Evolutionary conservation across 2,113 vertebrate genomes (phyloP), one percentile per base, ranked within the genome.

Genomic region (Acrocephalus kingi): DNA sequence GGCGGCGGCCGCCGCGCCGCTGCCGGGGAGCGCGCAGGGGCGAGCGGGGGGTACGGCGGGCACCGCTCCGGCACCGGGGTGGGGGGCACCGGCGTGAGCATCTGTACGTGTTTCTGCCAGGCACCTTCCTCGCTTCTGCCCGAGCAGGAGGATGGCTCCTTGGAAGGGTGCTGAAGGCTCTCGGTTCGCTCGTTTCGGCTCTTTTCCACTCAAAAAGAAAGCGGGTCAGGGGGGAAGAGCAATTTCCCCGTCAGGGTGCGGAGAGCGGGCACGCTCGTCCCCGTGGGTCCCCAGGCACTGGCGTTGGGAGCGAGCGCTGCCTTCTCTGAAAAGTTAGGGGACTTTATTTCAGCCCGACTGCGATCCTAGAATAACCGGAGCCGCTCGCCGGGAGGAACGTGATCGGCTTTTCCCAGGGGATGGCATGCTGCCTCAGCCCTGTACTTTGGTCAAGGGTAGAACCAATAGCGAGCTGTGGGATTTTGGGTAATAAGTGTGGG

Each of bases 401-500:
- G 91, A 93, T 84, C 85, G 84, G 59, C 93, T 96, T 96, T 85
- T 96, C 97, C 97, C 97, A 37, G 62, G 97, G 97, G 98, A 97
- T 80, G 91, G 88, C 71, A 77, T 46, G 89, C 87, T 84, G 95
- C 90, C 95, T 91, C 84, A 86, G 94, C 91, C 81, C 81, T 94
- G 93, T 71, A 80, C 96, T 96, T 90, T 63, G 86, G 95, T 96
- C 96, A 94, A 97, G 96, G 97, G 94, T 94, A 97, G 91, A 91
- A 92, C 97, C 94, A 83, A 97, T 94, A 94, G 94, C 91, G 49
- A 96, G 95, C 97, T 97, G 96, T 97, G 97, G 98, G 97, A 98
- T 97, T 98, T 98, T 68, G 97, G 95, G 95, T 97, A 98, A 96
- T 96, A 96, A 98, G 95, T 98, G 98, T 98, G 98, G 98, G 98